Evolutionary conservation across 2,797 vertebrate genomes (phyloP).

Genomic region (Malurus splendens): DNA sequence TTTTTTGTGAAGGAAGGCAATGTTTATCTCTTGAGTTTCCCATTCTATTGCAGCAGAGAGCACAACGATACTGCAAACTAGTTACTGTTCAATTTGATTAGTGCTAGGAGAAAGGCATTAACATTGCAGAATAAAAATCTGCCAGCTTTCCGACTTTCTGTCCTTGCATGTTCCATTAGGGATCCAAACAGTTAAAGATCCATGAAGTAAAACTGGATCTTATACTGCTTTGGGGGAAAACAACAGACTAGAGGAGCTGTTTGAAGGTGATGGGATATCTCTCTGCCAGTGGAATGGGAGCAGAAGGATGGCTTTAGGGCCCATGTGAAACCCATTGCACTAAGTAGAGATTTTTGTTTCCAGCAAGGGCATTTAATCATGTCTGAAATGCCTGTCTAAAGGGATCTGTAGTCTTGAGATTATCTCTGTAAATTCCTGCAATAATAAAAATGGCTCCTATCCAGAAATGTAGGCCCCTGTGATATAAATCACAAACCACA

Average conservation of each 20-base stretch:
- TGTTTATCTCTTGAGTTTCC: neutral
- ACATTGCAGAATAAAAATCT: neutral
- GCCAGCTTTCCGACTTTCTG: neutral
- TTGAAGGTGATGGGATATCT: constrained; percentile 3
- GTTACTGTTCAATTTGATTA: neutral
- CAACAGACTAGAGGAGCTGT: neutral
- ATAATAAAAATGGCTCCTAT: constrained; percentile 20
- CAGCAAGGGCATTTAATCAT: constrained; percentile 36
- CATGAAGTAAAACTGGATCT: neutral
- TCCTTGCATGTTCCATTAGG: neutral
- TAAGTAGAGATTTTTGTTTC: constrained; percentile 34
- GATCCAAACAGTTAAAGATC: constrained; percentile 20
- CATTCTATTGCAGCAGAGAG: neutral
- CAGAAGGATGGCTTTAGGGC: constrained; percentile 12
- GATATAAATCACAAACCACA: constrained; percentile 14
- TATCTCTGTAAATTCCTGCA: constrained; percentile 25
- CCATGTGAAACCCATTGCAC: constrained; percentile 10
- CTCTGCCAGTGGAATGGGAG: neutral
- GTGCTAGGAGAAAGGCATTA: neutral
- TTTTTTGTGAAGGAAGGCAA: neutral
- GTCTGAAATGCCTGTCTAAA: constrained; percentile 46
- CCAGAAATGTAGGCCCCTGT: neutral
- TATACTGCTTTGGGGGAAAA: neutral
- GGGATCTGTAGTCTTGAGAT: constrained; percentile 21
- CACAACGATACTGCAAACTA: neutral